Evolutionary conservation across 2,113 vertebrate species (phyloP), one percentile per base, ranked within the genome.

Genomic region (Mixornis gularis): DNA sequence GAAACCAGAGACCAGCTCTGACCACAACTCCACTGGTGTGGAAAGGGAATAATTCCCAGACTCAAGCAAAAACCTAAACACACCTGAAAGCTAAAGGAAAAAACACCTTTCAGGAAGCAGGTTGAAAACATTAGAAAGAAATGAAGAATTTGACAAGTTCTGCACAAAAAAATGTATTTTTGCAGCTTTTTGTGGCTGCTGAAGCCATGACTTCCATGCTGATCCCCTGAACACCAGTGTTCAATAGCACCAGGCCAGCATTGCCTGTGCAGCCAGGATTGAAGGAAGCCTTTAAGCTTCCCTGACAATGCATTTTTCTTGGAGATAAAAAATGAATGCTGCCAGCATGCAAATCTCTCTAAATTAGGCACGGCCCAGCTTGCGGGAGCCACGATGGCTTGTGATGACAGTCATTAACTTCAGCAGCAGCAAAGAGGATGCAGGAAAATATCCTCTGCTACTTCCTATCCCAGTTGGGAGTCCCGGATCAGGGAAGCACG

Each of bases 261-360:
- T 82, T 12, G 86, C 81, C 69, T 16, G 38, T 30, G 36, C 62
- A 87, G 91, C 7, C 59, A 43, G 63, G 94, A 95, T 52, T 73
- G 95, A 92, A 94, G 79, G 96, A 56, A 92, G 94, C 89, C 94
- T 95, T 70, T 91, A 69, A 93, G 96, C 94, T 80, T 85, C 93
- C 82, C 94, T 74, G 82, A 90, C 95, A 87, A 87, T 59, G 74
- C 78, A 36, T 88, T 93, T 94, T 89, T 92, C 82, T 84, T 46
- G 64, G 77, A 88, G 92, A 96, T 95, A 72, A 91, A 95, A 93
- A 40, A 92, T 79, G 95, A 78, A 96, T 56, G 96, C 91, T 83
- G 96, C 90, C 92, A 93, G 96, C 96, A 93, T 95, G 96, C 95
- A 95, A 95, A 97, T 95, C 90, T 95, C 96, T 83, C 92, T 92